Conservation (phyloP, 2,888 invertebrate genomes). For the Erynnis tages region DNA sequence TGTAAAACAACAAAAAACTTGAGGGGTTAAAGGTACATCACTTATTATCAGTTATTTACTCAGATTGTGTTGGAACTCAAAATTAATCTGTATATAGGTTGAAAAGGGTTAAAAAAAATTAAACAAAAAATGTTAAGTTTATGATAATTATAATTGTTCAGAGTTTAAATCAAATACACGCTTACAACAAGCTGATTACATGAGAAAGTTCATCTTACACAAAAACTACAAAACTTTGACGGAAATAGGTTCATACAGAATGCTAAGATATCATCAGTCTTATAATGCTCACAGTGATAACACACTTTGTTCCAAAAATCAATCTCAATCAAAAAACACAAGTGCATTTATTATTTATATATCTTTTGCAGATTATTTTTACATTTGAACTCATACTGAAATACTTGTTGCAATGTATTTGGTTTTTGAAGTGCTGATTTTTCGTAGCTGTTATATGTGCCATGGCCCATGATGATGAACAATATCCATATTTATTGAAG, state of each 20-base stretch:
- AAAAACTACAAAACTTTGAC: slow-evolving; percentile 3
- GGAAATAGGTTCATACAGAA: slow-evolving; percentile 31
- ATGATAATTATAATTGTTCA: slow-evolving; percentile 42
- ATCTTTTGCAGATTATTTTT: too few relatives aligned
- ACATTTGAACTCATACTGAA: too few relatives aligned
- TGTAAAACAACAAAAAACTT: too few relatives aligned
- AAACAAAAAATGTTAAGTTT: slow-evolving; percentile 50
- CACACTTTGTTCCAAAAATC: slow-evolving; percentile 40
- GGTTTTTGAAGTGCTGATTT: too few relatives aligned
- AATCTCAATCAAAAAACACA: slow-evolving; percentile 39
- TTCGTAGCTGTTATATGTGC: too few relatives aligned
- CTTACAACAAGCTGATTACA: slow-evolving; percentile 12
- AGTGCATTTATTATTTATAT: slow-evolving; percentile 37
- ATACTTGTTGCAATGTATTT: too few relatives aligned
- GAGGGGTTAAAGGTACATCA: too few relatives aligned
- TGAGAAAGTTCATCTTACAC: not conserved
- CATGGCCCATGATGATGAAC: too few relatives aligned
- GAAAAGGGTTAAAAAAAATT: slow-evolving; percentile 39
- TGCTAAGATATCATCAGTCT: slow-evolving; percentile 50
- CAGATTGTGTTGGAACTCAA: too few relatives aligned
- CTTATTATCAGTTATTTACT: too few relatives aligned
- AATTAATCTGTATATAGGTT: too few relatives aligned
- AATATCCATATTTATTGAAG: too few relatives aligned
- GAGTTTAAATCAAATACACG: slow-evolving; percentile 21
- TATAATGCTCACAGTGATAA: slow-evolving; percentile 39